phyloP scores from a whole-genome alignment of 2,797 vertebrate genomes.

The Neosilurus mollespiculum region DNA sequence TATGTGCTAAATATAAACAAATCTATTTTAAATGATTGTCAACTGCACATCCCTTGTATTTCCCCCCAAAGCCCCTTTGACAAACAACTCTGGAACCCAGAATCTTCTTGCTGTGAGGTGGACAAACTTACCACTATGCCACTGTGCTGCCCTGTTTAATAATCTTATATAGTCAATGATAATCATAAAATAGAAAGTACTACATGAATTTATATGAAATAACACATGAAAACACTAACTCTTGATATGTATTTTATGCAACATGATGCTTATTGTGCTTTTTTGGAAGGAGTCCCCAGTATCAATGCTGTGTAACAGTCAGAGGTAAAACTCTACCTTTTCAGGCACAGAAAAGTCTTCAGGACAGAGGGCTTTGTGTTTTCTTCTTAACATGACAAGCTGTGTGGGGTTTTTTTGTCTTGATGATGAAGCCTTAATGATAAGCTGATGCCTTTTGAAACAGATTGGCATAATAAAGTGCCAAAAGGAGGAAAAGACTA shows the following conservation, averaged over 20 bases:
- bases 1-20: too few relatives aligned
- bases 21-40: too few relatives aligned
- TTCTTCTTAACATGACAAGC: background rate
- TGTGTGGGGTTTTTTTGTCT: background rate
- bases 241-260: background rate
- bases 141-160: too few relatives aligned
- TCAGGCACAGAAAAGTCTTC: background rate
- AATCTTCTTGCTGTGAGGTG: too few relatives aligned
- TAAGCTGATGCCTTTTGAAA: background rate
- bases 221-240: background rate
- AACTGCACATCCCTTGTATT: too few relatives aligned
- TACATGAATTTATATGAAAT: background rate
- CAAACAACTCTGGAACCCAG: too few relatives aligned
- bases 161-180: background rate
- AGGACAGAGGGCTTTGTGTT: background rate
- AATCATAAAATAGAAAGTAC: background rate
- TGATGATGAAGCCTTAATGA: background rate
- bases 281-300: background rate
- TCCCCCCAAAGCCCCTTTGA: too few relatives aligned
- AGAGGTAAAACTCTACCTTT: background rate
- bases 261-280: background rate
- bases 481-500: background rate
- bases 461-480: background rate
- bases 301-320: background rate
- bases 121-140: too few relatives aligned